Conservation (phyloP, 92 coral and sea anemone genomes). For the Pocillopora meandrina region DNA sequence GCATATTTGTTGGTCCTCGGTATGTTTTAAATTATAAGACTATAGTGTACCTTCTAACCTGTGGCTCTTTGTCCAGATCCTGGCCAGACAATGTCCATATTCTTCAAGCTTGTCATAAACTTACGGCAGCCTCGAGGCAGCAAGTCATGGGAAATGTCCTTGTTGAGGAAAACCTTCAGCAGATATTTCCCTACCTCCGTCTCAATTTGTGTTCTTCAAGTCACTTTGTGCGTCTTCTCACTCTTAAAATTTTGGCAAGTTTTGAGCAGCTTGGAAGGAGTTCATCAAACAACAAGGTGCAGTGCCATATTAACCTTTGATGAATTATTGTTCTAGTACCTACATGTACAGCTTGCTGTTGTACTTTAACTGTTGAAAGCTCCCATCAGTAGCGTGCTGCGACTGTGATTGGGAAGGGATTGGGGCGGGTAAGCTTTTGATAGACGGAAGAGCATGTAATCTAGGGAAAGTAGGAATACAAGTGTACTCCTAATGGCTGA, state of each 20-base stretch:
- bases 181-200: slow-evolving; percentile 54
- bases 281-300: slow-evolving; percentile 35
- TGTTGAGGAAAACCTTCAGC: slow-evolving; percentile 48
- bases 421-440: too few species aligned
- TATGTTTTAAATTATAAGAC: background rate
- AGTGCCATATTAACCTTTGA: background rate
- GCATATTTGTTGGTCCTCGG: too few species aligned
- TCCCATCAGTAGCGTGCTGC: too few species aligned
- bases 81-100: slow-evolving; percentile 70
- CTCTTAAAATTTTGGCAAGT: slow-evolving; percentile 70
- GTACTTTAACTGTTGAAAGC: too few species aligned
- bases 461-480: too few species aligned
- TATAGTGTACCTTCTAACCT: background rate
- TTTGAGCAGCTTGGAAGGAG: slow-evolving; percentile 62
- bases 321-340: too few species aligned
- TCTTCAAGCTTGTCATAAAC: slow-evolving; percentile 72
- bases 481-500: too few species aligned
- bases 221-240: slow-evolving; percentile 75
- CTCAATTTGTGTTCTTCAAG: slow-evolving; percentile 79
- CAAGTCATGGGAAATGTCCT: slow-evolving; percentile 41
- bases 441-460: too few species aligned
- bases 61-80: slow-evolving; percentile 32
- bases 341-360: too few species aligned
- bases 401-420: too few species aligned
- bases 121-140: slow-evolving; percentile 49